phyloP scores from a whole-genome alignment of 35 echinoderm and acorn worm species.

The Heliocidaris erythrogramma region DNA sequence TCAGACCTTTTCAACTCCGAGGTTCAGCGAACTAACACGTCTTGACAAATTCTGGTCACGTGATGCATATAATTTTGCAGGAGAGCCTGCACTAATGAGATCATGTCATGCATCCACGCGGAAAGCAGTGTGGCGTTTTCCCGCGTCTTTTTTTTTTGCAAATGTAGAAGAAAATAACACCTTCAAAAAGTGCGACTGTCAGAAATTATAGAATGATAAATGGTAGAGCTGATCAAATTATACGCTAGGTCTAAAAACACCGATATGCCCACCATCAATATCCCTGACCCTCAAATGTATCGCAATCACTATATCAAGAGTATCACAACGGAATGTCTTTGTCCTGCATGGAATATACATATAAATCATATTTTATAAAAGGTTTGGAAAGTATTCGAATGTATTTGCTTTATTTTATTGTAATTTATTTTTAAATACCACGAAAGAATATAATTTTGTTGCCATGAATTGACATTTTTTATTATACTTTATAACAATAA shows the following conservation, averaged over 20 bases:
- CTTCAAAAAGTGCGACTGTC: background rate
- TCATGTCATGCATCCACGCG: background rate
- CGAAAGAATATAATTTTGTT: too few species aligned
- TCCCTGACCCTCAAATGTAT: too few species aligned
- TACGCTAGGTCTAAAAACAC: background rate
- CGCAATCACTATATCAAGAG: too few species aligned
- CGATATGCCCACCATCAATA: background rate
- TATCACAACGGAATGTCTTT: too few species aligned
- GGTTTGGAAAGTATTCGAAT: too few species aligned
- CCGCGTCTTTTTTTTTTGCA: background rate
- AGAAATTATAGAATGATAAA: background rate
- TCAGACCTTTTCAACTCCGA: background rate
- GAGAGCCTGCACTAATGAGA: background rate
- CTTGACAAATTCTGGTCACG: slow-evolving; percentile 37
- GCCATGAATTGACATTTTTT: too few species aligned
- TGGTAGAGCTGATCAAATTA: background rate
- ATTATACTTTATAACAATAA: too few species aligned
- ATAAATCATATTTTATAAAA: too few species aligned
- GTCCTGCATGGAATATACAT: too few species aligned
- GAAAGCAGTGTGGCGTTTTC: background rate
- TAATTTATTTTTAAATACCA: too few species aligned
- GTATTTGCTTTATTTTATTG: too few species aligned
- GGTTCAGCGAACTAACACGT: slow-evolving; percentile 3
- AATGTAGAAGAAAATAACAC: background rate
- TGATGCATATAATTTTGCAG: background rate